A percentile compares a stretch with the other conserved stretches of the same genome.
These are phyloP conservation scores for Diploptera punctata DNA, from an alignment of 2,888 invertebrate genomes.

Conservation along the genomic window DNA sequence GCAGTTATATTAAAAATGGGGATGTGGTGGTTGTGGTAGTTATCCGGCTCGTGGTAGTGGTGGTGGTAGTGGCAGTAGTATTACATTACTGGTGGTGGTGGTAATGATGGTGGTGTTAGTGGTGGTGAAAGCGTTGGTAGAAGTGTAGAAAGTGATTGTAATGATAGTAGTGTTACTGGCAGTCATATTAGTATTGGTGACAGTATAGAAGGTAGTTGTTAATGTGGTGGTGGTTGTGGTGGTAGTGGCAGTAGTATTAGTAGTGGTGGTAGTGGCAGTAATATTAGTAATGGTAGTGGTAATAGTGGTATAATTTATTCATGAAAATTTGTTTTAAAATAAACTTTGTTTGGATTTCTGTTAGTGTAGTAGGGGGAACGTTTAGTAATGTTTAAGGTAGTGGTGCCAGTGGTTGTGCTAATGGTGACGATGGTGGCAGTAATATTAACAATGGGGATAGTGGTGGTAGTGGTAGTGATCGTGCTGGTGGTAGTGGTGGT, in stretches of 20 bases:
- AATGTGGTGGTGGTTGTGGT: too few relatives aligned
- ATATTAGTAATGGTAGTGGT: not conserved
- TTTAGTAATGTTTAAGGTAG: too few relatives aligned
- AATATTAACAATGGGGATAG: not conserved
- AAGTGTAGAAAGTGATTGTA: too few relatives aligned
- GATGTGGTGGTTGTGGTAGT: not conserved
- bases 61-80: not conserved
- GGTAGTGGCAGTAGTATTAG: too few relatives aligned
- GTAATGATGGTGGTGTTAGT: not conserved
- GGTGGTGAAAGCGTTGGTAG: too few relatives aligned
- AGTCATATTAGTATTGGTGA: too few relatives aligned
- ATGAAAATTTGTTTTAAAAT: not conserved
- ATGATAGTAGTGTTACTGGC: too few relatives aligned
- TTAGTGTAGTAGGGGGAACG: not conserved
- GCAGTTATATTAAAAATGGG: not conserved
- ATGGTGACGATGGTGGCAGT: not conserved
- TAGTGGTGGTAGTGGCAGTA: too few relatives aligned
- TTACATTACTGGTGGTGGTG: not conserved
- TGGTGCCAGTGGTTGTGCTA: not conserved
- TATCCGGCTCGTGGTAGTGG: too few relatives aligned
- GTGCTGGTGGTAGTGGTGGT: not conserved
- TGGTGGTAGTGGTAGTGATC: not conserved
- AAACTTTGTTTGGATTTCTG: too few relatives aligned
- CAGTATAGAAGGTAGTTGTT: not conserved
- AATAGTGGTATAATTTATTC: too few relatives aligned